Conservation (phyloP, 2,797 vertebrate genomes). For the Okamejei kenojei region DNA sequence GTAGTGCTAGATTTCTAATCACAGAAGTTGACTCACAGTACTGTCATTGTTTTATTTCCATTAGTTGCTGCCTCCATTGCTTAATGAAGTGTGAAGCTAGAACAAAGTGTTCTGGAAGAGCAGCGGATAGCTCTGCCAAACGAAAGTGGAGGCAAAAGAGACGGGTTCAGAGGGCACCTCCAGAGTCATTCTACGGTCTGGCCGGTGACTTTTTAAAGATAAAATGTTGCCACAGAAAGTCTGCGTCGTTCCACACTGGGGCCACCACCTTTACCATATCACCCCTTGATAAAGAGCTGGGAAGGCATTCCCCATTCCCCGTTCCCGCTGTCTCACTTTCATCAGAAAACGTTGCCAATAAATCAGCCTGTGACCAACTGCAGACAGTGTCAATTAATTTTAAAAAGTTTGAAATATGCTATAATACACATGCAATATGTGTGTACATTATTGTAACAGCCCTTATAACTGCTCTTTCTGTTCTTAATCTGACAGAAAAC, state of each 20-base stretch:
- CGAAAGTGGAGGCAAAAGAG: not conserved
- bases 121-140: not conserved
- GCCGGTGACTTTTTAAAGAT: not conserved
- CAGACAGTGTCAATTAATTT: not conserved
- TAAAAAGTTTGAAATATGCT: not conserved
- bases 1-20: not conserved
- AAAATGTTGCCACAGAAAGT: not conserved
- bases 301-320: not conserved
- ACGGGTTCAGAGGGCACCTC: no score
- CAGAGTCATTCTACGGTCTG: not conserved
- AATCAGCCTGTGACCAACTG: not conserved
- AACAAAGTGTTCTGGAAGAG: conserved; percentile 10
- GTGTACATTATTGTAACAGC: not conserved
- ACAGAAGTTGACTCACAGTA: not conserved
- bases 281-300: no score
- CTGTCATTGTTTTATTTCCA: not conserved
- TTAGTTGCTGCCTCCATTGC: not conserved
- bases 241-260: no score
- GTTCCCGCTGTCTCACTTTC: not conserved
- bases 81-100: conserved; percentile 1
- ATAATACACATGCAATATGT: not conserved
- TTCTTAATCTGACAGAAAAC: conserved; percentile 27
- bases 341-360: not conserved
- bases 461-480: conserved; percentile 23
- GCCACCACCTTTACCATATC: not conserved